These are phyloP conservation scores for Prunella himalayana DNA, from an alignment of 2,113 vertebrate species.

Conservation along the genomic window DNA sequence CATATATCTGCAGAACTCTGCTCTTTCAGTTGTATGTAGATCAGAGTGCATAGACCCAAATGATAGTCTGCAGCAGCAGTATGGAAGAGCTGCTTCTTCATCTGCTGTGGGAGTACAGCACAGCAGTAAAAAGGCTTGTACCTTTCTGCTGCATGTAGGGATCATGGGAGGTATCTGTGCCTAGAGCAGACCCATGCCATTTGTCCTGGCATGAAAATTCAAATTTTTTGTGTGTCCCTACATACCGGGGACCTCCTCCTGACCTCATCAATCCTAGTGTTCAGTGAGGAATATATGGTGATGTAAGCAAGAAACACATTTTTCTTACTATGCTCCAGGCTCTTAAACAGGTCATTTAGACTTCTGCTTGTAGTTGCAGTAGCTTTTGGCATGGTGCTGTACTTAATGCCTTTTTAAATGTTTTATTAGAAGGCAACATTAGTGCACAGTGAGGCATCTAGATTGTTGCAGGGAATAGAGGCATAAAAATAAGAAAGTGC, in stretches of 20 bases:
- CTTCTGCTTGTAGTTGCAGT: background rate
- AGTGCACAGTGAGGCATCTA: background rate
- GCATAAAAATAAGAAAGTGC: constrained; percentile 14
- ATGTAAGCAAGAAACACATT: background rate
- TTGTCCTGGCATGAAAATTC: background rate
- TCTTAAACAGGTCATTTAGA: background rate
- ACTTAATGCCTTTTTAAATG: background rate
- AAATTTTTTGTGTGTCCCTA: background rate
- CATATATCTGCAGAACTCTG: background rate
- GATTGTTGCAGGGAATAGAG: background rate
- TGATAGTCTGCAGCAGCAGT: background rate
- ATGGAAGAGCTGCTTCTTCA: background rate
- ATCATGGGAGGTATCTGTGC: accelerated
- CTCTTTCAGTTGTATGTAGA: background rate
- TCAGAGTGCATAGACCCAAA: background rate
- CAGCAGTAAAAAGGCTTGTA: background rate
- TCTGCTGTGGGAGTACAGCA: background rate
- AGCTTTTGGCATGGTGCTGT: background rate
- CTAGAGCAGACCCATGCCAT: background rate
- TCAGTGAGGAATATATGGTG: background rate
- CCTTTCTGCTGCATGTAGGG: background rate
- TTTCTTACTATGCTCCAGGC: background rate
- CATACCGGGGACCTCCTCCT: background rate
- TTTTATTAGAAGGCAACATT: background rate
- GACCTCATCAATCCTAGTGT: background rate